phyloP scores from a whole-genome alignment of 1,140 invertebrate species.

The Whitmania pigra region DNA sequence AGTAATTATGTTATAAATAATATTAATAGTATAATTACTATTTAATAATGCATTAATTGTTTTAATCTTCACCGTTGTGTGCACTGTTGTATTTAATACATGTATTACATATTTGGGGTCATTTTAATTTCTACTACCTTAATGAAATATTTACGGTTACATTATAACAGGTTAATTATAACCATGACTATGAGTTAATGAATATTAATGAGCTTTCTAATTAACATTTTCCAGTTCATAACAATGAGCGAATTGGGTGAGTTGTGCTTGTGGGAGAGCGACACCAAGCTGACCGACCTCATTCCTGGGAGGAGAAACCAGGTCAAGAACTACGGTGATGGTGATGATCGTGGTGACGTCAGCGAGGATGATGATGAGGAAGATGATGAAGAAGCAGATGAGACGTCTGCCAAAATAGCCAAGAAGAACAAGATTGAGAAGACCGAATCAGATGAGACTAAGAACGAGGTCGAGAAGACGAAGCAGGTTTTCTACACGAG shows the following conservation, averaged over 20 bases:
- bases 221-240: conserved; percentile 17
- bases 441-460: background rate
- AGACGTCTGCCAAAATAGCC: conserved; percentile 10
- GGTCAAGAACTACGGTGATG: background rate
- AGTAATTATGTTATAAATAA: too few relatives aligned
- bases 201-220: conserved; percentile 4
- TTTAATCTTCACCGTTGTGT: too few relatives aligned
- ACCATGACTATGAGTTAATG: conserved; percentile 41
- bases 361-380: conserved; percentile 41
- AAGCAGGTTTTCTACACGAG: conserved; percentile 5
- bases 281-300: conserved; percentile 55
- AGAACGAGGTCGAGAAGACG: background rate
- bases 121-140: too few relatives aligned
- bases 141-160: too few relatives aligned
- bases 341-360: conserved; percentile 27
- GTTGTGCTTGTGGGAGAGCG: conserved; percentile 76
- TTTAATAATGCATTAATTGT: too few relatives aligned
- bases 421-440: conserved; percentile 10
- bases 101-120: background rate
- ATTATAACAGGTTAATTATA: too few relatives aligned
- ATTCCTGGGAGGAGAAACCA: conserved; percentile 24
- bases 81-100: too few relatives aligned
- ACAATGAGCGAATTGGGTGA: conserved; percentile 42
- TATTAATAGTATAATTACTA: too few relatives aligned
- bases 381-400: conserved; percentile 40